Conservation (phyloP, 2,113 vertebrate genomes). For the Semnornis frantzii region DNA sequence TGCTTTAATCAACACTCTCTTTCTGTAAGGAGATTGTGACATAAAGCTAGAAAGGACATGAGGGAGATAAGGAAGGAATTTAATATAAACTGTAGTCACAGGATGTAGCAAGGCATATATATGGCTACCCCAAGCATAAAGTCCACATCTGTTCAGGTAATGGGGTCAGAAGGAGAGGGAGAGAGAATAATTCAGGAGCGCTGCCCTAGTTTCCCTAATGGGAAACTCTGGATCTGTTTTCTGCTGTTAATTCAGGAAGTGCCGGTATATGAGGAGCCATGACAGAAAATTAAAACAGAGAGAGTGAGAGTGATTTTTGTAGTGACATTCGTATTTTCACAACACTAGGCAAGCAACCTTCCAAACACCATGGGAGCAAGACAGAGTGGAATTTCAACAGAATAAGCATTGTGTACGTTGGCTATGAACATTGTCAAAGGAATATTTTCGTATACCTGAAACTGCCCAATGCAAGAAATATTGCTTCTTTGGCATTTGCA, state of each 20-base stretch:
- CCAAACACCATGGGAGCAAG: background rate
- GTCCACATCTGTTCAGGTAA: conserved; percentile 36
- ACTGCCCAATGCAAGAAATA: background rate
- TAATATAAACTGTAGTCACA: background rate
- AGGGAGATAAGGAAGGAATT: conserved; percentile 33
- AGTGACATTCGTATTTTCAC: background rate
- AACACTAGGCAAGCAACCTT: background rate
- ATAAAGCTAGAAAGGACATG: background rate
- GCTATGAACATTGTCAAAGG: background rate
- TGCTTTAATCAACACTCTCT: background rate
- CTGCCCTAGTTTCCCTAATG: background rate
- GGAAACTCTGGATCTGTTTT: background rate
- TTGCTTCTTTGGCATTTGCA: background rate
- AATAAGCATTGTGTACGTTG: background rate
- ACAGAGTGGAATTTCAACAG: background rate
- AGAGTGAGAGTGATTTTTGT: background rate
- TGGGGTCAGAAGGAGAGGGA: background rate
- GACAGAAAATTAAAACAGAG: background rate
- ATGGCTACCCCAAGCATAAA: background rate
- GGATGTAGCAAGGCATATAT: background rate
- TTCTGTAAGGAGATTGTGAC: background rate
- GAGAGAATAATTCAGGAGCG: background rate
- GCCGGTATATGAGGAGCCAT: background rate
- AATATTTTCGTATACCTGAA: background rate
- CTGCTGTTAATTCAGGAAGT: conserved; percentile 30